Percentiles rank a stretch among this genome's conserved stretches.
These are phyloP conservation scores for Drosophila busckii DNA, from an alignment of 1,140 invertebrate genomes.

Conservation along the genomic window DNA sequence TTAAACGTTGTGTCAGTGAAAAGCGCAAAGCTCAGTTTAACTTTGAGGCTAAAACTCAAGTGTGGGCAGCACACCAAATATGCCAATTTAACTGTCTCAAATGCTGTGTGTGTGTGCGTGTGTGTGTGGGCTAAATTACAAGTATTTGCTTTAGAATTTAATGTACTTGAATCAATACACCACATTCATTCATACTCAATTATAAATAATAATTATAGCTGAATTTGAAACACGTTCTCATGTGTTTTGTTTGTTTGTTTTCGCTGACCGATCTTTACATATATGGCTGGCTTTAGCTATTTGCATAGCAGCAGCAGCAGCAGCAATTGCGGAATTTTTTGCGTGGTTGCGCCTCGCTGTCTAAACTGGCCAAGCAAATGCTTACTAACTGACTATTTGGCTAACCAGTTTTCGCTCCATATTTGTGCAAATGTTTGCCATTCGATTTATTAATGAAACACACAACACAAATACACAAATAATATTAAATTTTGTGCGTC, in stretches of 20 bases:
- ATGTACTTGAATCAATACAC: too few species aligned
- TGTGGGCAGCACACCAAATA: too few species aligned
- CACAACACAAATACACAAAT: conserved; percentile 19
- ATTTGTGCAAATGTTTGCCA: conserved; percentile 53
- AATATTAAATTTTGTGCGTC: conserved; percentile 5
- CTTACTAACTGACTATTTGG: conserved; percentile 2
- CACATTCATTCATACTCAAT: too few species aligned
- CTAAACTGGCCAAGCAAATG: conserved; percentile 14
- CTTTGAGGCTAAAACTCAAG: too few species aligned
- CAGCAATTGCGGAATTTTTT: conserved; percentile 4
- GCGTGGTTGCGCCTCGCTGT: conserved; percentile 43
- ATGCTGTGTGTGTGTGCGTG: too few species aligned
- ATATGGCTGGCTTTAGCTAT: conserved; percentile 56
- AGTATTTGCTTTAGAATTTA: too few species aligned
- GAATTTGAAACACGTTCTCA: conserved; percentile 63
- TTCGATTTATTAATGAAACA: conserved; percentile 68
- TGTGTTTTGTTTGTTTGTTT: conserved; percentile 42
- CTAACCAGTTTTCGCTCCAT: conserved; percentile 45
- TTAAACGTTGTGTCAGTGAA: too few species aligned
- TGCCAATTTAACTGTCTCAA: too few species aligned
- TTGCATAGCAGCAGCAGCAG: conserved; percentile 56
- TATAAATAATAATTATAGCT: conserved; percentile 68
- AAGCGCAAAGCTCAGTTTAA: too few species aligned
- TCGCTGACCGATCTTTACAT: conserved; percentile 29
- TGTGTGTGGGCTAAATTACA: too few species aligned